phyloP scores from a whole-genome alignment of 2,888 invertebrate genomes.

The Drosophila rubida region DNA sequence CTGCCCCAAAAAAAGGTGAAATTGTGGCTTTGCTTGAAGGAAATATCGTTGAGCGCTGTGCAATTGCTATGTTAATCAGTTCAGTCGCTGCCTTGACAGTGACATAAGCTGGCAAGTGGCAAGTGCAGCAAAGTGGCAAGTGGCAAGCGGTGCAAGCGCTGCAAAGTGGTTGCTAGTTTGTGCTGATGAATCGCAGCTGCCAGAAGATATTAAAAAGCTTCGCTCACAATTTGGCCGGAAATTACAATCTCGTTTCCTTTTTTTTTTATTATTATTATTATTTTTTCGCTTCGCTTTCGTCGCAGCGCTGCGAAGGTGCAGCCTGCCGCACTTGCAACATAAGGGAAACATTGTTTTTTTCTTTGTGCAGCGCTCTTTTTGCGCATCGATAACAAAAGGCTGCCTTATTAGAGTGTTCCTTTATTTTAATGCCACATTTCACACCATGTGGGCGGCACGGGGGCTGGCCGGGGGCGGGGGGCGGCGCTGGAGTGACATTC shows the following conservation, averaged over 20 bases:
- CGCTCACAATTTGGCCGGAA: slow-evolving; percentile 59
- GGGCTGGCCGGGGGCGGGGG: neutral
- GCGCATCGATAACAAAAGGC: slow-evolving; percentile 72
- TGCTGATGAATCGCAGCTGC: slow-evolving; percentile 49
- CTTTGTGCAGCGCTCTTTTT: slow-evolving; percentile 5
- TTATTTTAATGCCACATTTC: slow-evolving; percentile 78
- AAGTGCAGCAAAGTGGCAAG: neutral
- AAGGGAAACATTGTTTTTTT: neutral
- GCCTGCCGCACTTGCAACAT: slow-evolving; percentile 8
- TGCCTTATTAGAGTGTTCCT: slow-evolving; percentile 76
- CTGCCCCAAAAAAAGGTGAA: neutral
- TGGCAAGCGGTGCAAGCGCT: neutral
- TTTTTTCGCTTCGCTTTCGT: slow-evolving; percentile 12
- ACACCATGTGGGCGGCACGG: slow-evolving; percentile 51
- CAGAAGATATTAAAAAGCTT: slow-evolving; percentile 53
- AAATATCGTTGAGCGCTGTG: slow-evolving; percentile 2
- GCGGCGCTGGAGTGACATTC: slow-evolving; percentile 1
- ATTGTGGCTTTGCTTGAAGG: neutral
- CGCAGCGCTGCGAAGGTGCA: slow-evolving; percentile 30
- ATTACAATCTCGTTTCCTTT: slow-evolving; percentile 41
- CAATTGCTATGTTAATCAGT: slow-evolving; percentile 11
- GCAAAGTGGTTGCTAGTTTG: slow-evolving; percentile 16
- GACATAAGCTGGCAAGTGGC: slow-evolving; percentile 14
- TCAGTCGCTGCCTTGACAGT: slow-evolving; percentile 6
- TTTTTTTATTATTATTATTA: slow-evolving; percentile 19